Percentiles rank a stretch among this genome's conserved stretches.
Conservation (phyloP, 1,140 invertebrate species). For the Scaptomyza hsui region DNA sequence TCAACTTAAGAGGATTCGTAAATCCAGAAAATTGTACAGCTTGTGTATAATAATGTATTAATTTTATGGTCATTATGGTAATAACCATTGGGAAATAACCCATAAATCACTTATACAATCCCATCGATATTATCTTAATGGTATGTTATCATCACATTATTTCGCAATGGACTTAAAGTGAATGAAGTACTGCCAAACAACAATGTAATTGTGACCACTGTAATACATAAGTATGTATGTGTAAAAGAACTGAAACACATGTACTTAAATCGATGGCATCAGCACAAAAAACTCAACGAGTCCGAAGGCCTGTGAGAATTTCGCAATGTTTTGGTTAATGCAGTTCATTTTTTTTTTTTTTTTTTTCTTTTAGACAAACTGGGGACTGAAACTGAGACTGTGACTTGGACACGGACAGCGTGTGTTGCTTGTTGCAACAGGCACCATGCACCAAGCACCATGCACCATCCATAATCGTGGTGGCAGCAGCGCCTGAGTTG, state of each 20-base stretch:
- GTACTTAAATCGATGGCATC: slow-evolving; percentile 44
- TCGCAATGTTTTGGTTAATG: slow-evolving; percentile 27
- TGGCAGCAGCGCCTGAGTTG: slow-evolving; percentile 42
- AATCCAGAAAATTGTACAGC: too few species aligned
- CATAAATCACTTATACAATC: too few species aligned
- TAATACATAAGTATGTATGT: neutral
- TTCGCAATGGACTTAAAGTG: too few species aligned
- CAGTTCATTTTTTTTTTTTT: too few species aligned
- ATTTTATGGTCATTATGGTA: too few species aligned
- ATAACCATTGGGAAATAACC: too few species aligned
- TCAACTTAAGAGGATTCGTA: too few species aligned
- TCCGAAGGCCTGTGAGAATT: slow-evolving; percentile 37
- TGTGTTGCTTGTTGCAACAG: slow-evolving; percentile 1
- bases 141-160: too few species aligned
- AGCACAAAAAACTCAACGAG: slow-evolving; percentile 42
- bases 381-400: slow-evolving; percentile 8
- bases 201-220: slow-evolving; percentile 5
- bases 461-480: slow-evolving; percentile 30
- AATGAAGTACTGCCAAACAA: too few species aligned
- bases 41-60: too few species aligned
- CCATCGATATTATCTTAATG: too few species aligned
- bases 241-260: slow-evolving; percentile 30
- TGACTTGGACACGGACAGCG: slow-evolving; percentile 23
- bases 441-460: neutral
- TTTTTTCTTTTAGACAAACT: slow-evolving; percentile 9